Evolutionary conservation across 1,140 invertebrate species (phyloP).

Genomic region (Eufriesea mexicana): DNA sequence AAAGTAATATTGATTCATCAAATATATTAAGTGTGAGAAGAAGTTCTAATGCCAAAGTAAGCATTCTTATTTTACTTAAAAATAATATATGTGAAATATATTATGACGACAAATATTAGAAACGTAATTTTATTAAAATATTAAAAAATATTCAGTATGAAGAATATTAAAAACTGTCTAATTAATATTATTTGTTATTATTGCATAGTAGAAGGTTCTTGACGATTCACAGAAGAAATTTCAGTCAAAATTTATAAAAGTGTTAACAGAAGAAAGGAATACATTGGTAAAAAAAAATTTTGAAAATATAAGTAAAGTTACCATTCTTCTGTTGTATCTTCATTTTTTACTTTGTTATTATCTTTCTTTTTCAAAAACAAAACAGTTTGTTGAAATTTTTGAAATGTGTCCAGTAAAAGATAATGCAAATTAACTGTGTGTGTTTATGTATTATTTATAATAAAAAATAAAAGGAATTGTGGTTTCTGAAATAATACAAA

Average conservation of each 20-base stretch:
- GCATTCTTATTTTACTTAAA: not conserved
- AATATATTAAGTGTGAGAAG: not conserved
- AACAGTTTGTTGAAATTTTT: conserved; percentile 51
- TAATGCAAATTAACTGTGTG: not conserved
- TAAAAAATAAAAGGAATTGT: not conserved
- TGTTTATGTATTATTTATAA: conserved; percentile 1
- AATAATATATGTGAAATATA: not conserved
- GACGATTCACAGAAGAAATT: conserved; percentile 12
- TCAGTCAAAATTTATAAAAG: not conserved
- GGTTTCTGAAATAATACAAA: not conserved
- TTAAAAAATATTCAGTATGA: not conserved
- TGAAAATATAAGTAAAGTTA: conserved; percentile 54
- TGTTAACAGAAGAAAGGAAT: not conserved
- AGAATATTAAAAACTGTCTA: not conserved
- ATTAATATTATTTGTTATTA: not conserved
- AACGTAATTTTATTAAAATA: not conserved
- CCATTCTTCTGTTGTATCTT: conserved; percentile 58
- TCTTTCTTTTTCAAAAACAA: conserved; percentile 52
- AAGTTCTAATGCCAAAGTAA: conserved; percentile 4
- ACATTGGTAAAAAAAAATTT: not conserved
- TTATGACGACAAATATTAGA: not conserved
- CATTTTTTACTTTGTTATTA: conserved; percentile 62
- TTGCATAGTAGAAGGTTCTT: conserved; percentile 8
- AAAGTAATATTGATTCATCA: conserved; percentile 2
- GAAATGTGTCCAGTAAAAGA: conserved; percentile 13